Evolutionary conservation across 2,888 invertebrate genomes (phyloP).

Genomic region (Xestia sexstrigata): DNA sequence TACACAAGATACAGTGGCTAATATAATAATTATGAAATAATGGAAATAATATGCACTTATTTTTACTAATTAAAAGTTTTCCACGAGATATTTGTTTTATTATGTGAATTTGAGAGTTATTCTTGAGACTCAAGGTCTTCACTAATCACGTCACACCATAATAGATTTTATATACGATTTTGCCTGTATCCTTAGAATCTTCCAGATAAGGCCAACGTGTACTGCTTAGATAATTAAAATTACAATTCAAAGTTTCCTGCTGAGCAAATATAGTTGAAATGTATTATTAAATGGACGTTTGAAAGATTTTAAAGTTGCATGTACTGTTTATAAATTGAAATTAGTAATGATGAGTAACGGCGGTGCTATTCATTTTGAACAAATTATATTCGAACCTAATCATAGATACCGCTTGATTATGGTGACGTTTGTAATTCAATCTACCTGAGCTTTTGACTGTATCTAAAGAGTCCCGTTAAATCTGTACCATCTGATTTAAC

Average conservation of each 20-base stretch:
- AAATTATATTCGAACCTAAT: conserved; percentile 33
- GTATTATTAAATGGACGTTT: conserved; percentile 19
- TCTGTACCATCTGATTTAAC: conserved; percentile 3
- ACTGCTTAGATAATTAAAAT: conserved; percentile 64
- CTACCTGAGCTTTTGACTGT: conserved; percentile 7
- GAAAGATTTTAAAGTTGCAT: conserved; percentile 4
- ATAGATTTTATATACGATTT: conserved; percentile 6
- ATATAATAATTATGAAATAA: conserved; percentile 35
- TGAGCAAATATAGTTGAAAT: conserved; percentile 49
- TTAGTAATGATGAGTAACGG: conserved; percentile 10
- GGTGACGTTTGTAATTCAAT: conserved; percentile 20
- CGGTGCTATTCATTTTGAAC: conserved; percentile 5
- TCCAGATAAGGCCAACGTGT: conserved; percentile 67
- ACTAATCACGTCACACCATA: conserved; percentile 9
- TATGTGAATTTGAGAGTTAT: conserved; percentile 23
- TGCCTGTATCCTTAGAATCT: conserved; percentile 63
- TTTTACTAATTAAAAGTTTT: conserved; percentile 45
- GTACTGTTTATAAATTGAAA: conserved; percentile 5
- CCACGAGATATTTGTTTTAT: conserved; percentile 15
- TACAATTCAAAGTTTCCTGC: conserved; percentile 66
- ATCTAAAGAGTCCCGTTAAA: conserved; percentile 33
- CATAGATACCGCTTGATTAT: conserved; percentile 15
- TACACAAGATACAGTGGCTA: conserved; percentile 22
- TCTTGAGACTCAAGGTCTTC: conserved; percentile 31
- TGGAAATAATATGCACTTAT: conserved; percentile 38